Evolutionary conservation across 2,888 invertebrate genomes (phyloP).

Genomic region (Vesta saturnalis): DNA sequence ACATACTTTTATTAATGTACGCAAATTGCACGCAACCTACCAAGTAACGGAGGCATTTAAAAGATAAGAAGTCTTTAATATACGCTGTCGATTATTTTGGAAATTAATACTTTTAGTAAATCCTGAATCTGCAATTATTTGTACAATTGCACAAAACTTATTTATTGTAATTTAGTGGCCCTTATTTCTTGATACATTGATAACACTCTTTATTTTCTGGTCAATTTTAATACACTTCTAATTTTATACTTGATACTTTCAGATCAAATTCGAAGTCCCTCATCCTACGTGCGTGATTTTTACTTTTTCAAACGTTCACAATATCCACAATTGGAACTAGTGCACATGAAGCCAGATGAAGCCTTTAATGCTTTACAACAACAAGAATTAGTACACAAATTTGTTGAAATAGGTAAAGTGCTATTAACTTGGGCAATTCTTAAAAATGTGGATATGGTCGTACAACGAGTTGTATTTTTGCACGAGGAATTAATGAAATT

Average conservation of each 20-base stretch:
- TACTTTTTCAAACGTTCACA: conserved; percentile 83
- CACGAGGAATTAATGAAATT: conserved; percentile 99
- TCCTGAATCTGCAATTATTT: too few species aligned
- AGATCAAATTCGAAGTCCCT: conserved; percentile 97
- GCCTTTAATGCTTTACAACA: conserved; percentile 91
- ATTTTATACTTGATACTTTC: conserved; percentile 36
- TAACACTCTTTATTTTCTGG: too few species aligned
- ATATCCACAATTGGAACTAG: conserved; percentile 95
- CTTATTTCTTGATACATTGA: too few species aligned
- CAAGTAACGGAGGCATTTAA: too few species aligned
- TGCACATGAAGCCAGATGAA: conserved; percentile 91
- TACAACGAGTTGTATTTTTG: conserved; percentile 96
- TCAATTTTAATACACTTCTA: background rate
- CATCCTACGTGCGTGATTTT: conserved; percentile 94
- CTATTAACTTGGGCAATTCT: conserved; percentile 90
- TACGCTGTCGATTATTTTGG: too few species aligned
- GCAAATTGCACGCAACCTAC: too few species aligned
- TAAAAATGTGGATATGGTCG: conserved; percentile 94
- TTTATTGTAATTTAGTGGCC: too few species aligned
- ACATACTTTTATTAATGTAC: too few species aligned
- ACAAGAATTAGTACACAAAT: conserved; percentile 91
- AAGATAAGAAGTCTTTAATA: too few species aligned
- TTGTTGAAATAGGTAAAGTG: conserved; percentile 97
- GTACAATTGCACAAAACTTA: too few species aligned
- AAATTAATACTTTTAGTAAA: too few species aligned